phyloP scores from a whole-genome alignment of 2,888 invertebrate species.

The Nomada fucata region DNA sequence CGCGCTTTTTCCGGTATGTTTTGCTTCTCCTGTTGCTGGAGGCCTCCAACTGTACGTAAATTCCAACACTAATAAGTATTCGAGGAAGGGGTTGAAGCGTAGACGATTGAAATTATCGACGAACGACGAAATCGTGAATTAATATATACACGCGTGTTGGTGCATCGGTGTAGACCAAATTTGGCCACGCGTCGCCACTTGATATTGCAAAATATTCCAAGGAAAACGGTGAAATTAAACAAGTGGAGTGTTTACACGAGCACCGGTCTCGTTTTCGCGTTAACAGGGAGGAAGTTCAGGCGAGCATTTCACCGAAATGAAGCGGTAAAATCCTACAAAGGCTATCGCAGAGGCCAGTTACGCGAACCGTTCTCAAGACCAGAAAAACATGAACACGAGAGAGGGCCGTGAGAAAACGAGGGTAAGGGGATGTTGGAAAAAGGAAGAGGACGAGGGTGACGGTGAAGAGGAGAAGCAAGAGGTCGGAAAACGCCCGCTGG shows the following conservation, averaged over 20 bases:
- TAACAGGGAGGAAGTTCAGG: background rate
- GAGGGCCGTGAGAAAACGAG: conserved; percentile 43
- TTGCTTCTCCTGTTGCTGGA: conserved; percentile 65
- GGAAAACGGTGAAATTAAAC: background rate
- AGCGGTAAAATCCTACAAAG: conserved; percentile 63
- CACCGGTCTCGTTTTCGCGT: background rate
- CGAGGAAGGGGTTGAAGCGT: background rate
- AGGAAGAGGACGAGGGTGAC: conserved; percentile 32
- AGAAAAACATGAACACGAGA: conserved; percentile 38
- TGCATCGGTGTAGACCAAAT: too few relatives aligned
- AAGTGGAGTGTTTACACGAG: background rate
- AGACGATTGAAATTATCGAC: background rate
- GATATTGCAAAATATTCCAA: background rate
- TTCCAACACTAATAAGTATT: conserved; percentile 60
- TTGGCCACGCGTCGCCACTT: too few relatives aligned
- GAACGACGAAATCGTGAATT: background rate
- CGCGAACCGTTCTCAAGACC: conserved; percentile 51
- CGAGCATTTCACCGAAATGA: conserved; percentile 13
- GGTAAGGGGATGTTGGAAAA: conserved; percentile 17
- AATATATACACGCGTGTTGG: too few relatives aligned
- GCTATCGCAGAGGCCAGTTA: conserved; percentile 53
- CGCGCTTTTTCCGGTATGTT: conserved; percentile 70
- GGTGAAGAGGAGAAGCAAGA: conserved; percentile 24
- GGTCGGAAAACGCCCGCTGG: conserved; percentile 32
- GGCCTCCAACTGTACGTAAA: conserved; percentile 69